phyloP scores from a whole-genome alignment of 2,113 vertebrate species.

The Mobula birostris region DNA sequence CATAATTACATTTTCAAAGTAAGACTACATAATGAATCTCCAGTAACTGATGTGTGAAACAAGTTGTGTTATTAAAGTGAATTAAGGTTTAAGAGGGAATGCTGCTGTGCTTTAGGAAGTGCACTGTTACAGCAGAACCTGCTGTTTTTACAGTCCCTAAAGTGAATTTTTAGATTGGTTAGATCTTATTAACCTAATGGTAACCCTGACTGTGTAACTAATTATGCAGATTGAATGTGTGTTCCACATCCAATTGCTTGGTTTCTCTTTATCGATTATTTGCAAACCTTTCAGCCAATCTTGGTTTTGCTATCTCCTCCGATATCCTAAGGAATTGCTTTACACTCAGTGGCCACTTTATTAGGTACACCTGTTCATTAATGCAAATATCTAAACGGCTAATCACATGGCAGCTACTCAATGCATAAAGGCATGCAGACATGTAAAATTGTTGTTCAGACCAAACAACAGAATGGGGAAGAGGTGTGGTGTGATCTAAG shows the following conservation, averaged over 20 bases:
- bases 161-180: slow-evolving; percentile 32
- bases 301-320: not conserved
- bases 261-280: slow-evolving; percentile 14
- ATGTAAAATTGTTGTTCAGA: too few species aligned
- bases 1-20: slow-evolving; percentile 65
- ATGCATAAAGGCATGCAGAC: too few species aligned
- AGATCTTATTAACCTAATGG: slow-evolving; percentile 36
- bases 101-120: not conserved
- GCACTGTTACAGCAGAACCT: slow-evolving; percentile 5
- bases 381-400: too few species aligned
- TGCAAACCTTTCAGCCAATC: not conserved
- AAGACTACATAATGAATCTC: slow-evolving; percentile 67
- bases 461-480: too few species aligned
- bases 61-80: slow-evolving; percentile 48
- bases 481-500: too few species aligned
- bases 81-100: slow-evolving; percentile 30
- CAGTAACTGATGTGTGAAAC: slow-evolving; percentile 67
- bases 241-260: not conserved
- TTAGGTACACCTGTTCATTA: too few species aligned
- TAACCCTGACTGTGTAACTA: slow-evolving; percentile 21
- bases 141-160: not conserved
- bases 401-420: too few species aligned
- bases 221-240: slow-evolving; percentile 32
- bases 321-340: not conserved
- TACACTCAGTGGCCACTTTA: too few species aligned